Evolutionary conservation across 1,140 invertebrate genomes (phyloP).

Genomic region (Micrasema minimum): DNA sequence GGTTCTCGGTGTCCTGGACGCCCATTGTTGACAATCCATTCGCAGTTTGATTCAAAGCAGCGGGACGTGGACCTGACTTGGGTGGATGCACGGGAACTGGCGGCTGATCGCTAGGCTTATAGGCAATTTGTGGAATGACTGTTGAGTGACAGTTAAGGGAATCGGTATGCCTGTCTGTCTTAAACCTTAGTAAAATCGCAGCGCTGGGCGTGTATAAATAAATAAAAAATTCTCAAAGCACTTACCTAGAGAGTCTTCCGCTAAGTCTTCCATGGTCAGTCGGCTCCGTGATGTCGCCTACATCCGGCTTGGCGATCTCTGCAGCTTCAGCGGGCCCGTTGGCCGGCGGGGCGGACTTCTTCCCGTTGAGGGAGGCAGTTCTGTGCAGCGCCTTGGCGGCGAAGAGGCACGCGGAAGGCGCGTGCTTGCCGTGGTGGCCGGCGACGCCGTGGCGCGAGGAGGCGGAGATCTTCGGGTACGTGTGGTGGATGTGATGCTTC

Average conservation of each 20-base stretch:
- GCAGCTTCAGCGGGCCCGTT: conserved; percentile 54
- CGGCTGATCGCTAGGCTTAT: no score
- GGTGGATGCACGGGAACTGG: no score
- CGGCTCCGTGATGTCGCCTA: conserved; percentile 15
- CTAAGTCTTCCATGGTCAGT: conserved; percentile 20
- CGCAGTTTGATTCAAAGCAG: no score
- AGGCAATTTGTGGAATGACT: no score
- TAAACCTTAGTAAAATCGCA: no score
- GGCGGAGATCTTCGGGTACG: conserved; percentile 62
- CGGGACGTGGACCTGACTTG: no score
- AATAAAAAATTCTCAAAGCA: not conserved
- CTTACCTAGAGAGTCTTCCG: conserved; percentile 32
- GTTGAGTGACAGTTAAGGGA: no score
- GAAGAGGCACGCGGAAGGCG: not conserved
- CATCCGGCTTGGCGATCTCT: not conserved
- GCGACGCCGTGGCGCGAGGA: conserved; percentile 40
- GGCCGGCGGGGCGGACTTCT: conserved; percentile 55
- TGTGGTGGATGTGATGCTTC: conserved; percentile 58
- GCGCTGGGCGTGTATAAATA: no score
- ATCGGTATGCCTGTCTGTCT: no score
- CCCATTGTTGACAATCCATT: no score
- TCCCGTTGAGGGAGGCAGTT: conserved; percentile 29
- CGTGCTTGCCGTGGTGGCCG: conserved; percentile 22
- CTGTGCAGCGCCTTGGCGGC: conserved; percentile 30
- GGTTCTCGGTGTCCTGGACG: no score